Evolutionary conservation across 2,797 vertebrate genomes (phyloP), one percentile per base, ranked within the genome.

Genomic region (Cuniculus paca): DNA sequence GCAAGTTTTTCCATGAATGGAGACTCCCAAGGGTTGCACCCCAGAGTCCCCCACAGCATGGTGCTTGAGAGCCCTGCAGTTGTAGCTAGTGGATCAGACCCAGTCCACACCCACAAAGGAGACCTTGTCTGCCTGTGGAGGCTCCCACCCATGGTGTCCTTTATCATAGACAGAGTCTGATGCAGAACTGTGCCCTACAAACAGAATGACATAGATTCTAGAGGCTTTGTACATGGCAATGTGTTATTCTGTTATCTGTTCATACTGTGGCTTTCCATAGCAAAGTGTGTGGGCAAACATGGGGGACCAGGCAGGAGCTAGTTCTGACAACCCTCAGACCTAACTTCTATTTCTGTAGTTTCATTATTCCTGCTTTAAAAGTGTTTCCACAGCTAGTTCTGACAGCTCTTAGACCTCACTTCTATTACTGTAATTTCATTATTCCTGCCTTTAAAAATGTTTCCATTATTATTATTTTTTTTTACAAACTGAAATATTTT

Each of bases 1-100:
- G 36, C 19, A 9, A 16, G 34, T 28, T 52, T 36, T 70, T 61
- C 36, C 24, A 12, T 39, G 20, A 31, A 28, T 4, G 3, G 20
- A 10, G 20, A 26, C 0, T 22, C 31, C 0, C 0, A 11, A 0
- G 2, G 0, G 12, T 0, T 6, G 0, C 1, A 14, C 39, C 11
- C 10, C 36, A 22, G 17, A 9, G 7, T 36, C 42, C 60, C 17
- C 52, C 22, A 12, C 22, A 56, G 8, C 19, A 24, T 68, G 24
- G 45, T 42, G 63, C 16, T 0, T 0, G 5, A 39, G 48, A 17
- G 2, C 1, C 1, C n/a, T 16, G 3, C n/a, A 4, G 31, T 39
- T 39, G n/a, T 36, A 24, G 68, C 1, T 12, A 16, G 39, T 50
- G 16, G 19, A 63, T 80, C 22, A 17, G 52, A 72, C 58, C 28